Evolutionary conservation across 2,888 invertebrate species (phyloP).

Genomic region (Ceraclea dissimilis): DNA sequence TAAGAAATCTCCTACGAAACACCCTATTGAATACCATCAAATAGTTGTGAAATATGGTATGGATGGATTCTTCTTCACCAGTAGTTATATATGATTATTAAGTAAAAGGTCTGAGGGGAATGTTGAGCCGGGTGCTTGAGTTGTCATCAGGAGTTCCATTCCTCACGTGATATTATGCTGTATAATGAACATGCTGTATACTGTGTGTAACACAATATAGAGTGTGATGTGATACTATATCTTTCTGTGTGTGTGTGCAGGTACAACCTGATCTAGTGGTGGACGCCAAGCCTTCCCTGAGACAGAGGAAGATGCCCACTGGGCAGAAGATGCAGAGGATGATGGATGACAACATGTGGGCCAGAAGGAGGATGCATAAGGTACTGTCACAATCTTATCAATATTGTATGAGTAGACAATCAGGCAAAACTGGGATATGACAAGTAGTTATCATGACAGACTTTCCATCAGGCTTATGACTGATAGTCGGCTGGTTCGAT

Average conservation of each 20-base stretch:
- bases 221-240: too few species aligned
- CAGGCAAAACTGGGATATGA: neutral
- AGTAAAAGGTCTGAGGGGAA: slow-evolving; percentile 50
- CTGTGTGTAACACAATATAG: too few species aligned
- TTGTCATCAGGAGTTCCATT: slow-evolving; percentile 41
- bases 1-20: too few species aligned
- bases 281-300: slow-evolving; percentile 89
- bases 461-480: too few species aligned
- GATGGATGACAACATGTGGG: slow-evolving; percentile 59
- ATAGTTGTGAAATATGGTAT: too few species aligned
- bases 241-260: slow-evolving; percentile 30
- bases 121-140: slow-evolving; percentile 39
- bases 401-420: neutral
- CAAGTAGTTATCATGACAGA: too few species aligned
- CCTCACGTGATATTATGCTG: slow-evolving; percentile 38
- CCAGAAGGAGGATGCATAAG: slow-evolving; percentile 57
- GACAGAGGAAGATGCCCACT: slow-evolving; percentile 75
- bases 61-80: too few species aligned
- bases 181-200: neutral
- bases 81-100: slow-evolving; percentile 37
- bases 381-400: slow-evolving; percentile 30
- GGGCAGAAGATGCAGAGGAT: slow-evolving; percentile 78
- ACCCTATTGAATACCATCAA: too few species aligned
- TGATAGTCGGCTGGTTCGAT: too few species aligned
- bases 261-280: slow-evolving; percentile 86